phyloP scores from a whole-genome alignment of 2,888 invertebrate species.

The Apamea crenata region DNA sequence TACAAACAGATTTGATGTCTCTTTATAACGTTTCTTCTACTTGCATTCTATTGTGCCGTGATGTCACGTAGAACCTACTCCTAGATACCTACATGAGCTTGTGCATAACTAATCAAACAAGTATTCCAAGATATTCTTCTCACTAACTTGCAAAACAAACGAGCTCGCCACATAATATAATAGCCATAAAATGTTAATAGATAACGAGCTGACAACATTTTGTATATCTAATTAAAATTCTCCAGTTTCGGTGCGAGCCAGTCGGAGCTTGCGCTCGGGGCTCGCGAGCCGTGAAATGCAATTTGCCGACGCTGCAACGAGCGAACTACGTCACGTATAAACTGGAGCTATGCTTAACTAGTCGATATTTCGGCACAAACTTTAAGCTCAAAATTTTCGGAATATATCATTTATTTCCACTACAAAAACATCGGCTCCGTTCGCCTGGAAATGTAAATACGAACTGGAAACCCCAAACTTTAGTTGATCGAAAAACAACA shows the following conservation, averaged over 20 bases:
- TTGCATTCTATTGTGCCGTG: neutral
- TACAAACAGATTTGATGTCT: neutral
- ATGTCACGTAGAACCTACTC: neutral
- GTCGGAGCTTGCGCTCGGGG: conserved; percentile 54
- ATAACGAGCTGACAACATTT: conserved; percentile 31
- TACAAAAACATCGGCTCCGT: conserved; percentile 16
- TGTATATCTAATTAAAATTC: conserved; percentile 48
- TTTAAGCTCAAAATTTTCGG: conserved; percentile 7
- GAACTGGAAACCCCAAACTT: conserved; percentile 36
- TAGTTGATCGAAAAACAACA: conserved; percentile 41
- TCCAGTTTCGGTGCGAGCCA: conserved; percentile 43
- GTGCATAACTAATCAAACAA: neutral
- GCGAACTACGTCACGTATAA: conserved; percentile 63
- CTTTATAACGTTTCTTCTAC: neutral
- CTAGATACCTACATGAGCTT: neutral
- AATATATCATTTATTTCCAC: conserved; percentile 20
- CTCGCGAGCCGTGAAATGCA: conserved; percentile 81
- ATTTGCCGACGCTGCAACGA: conserved; percentile 78
- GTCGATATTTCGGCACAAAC: conserved; percentile 32
- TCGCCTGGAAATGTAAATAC: conserved; percentile 36
- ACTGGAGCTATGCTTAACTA: conserved; percentile 30
- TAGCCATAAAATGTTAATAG: conserved; percentile 1
- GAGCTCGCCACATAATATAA: neutral
- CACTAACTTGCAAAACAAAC: neutral
- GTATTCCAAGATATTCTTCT: neutral